Percentiles rank a stretch among this genome's conserved stretches.
These are phyloP conservation scores for Drosophila villosipedis DNA, from an alignment of 2,888 invertebrate genomes.

Conservation along the genomic window DNA sequence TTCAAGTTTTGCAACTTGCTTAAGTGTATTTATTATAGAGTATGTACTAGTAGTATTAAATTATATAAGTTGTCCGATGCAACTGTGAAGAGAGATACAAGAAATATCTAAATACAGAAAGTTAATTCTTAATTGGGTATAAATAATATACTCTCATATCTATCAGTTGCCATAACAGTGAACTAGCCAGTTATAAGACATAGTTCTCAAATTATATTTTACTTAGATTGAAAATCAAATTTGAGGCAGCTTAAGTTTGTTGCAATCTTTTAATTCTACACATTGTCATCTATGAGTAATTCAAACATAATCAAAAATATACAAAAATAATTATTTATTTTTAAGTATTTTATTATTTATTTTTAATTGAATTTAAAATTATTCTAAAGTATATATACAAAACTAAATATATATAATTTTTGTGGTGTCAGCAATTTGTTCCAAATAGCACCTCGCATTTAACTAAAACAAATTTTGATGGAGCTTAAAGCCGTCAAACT, in stretches of 20 bases:
- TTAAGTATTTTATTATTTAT: neutral
- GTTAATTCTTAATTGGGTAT: too few species aligned
- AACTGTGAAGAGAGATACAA: neutral
- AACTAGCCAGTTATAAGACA: neutral
- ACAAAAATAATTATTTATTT: neutral
- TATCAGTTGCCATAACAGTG: too few species aligned
- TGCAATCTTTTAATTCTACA: neutral
- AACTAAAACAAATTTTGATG: neutral
- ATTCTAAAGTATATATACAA: too few species aligned
- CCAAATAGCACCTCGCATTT: neutral
- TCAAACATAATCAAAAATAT: neutral
- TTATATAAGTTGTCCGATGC: neutral
- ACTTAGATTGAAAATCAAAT: neutral
- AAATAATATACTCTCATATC: neutral
- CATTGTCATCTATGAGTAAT: neutral
- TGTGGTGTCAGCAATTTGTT: neutral
- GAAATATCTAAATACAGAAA: neutral
- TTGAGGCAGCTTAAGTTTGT: neutral
- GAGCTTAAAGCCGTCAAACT: neutral
- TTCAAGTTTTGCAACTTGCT: conserved; percentile 11
- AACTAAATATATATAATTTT: neutral
- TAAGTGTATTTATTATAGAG: conserved; percentile 2
- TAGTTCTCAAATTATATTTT: neutral
- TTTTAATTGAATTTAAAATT: neutral
- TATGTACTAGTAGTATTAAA: neutral